Conservation (phyloP, 2,113 vertebrate genomes). For the Lepidothrix coronata region DNA sequence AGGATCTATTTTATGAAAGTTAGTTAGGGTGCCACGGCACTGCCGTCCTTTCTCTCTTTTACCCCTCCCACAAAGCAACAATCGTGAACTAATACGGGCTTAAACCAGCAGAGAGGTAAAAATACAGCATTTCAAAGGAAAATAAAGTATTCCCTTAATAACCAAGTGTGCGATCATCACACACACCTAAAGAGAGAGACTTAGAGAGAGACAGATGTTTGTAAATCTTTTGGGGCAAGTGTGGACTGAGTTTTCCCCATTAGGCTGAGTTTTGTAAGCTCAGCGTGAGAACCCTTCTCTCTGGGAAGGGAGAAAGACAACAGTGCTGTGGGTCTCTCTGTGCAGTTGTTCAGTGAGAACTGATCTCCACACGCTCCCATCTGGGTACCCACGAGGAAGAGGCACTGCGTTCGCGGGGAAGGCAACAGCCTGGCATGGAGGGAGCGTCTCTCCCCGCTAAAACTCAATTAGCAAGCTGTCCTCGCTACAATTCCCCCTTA, state of each 20-base stretch:
- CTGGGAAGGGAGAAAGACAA: not conserved
- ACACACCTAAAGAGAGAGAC: not conserved
- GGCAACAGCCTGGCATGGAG: conserved; percentile 10
- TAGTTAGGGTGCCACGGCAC: not conserved
- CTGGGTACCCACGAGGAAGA: not conserved
- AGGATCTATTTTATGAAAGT: not conserved
- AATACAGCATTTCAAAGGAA: not conserved
- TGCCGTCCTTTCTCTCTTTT: not conserved
- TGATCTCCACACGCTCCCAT: not conserved
- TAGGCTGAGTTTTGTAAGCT: not conserved
- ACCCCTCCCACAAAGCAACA: not conserved
- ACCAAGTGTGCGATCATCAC: not conserved
- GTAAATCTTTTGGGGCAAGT: not conserved
- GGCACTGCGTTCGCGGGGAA: conserved; percentile 12
- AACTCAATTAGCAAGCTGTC: conserved; percentile 76
- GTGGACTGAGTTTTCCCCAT: not conserved
- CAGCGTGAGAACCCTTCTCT: not conserved
- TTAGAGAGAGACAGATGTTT: not conserved
- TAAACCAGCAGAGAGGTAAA: not conserved
- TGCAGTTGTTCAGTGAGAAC: fast-evolving
- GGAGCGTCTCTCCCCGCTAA: conserved; percentile 40
- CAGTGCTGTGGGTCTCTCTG: not conserved
- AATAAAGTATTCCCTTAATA: not conserved
- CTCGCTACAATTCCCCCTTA: conserved; percentile 66
- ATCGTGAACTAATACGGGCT: not conserved